Evolutionary conservation across 2,113 vertebrate species (phyloP).

Genomic region (Speoplatyrhinus poulsoni): DNA sequence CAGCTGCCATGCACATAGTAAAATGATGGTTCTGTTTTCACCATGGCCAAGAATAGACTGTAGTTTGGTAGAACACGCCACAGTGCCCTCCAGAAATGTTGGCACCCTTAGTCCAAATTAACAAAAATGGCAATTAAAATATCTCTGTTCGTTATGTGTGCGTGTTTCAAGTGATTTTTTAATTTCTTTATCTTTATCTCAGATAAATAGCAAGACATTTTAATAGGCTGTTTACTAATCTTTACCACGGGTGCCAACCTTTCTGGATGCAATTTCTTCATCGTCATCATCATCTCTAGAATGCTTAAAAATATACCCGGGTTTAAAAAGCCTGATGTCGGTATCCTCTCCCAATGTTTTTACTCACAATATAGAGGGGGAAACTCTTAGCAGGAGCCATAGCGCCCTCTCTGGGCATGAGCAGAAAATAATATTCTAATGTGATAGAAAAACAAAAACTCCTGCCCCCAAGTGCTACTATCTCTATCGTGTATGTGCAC

Average conservation of each 20-base stretch:
- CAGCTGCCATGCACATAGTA: no score
- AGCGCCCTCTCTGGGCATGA: slow-evolving; percentile 66
- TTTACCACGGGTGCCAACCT: no score
- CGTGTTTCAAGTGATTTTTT: no score
- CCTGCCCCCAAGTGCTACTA: background rate
- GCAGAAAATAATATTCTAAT: background rate
- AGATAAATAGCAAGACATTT: no score
- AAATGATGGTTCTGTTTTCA: background rate
- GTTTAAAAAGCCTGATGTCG: slow-evolving; percentile 8
- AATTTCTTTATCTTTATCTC: no score
- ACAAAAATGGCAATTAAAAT: no score
- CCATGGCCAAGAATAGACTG: background rate
- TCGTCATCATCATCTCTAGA: slow-evolving; percentile 4
- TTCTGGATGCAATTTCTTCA: background rate
- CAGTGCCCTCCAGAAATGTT: no score
- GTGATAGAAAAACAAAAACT: background rate
- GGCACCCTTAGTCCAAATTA: no score
- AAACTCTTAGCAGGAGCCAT: slow-evolving; percentile 48
- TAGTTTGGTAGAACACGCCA: background rate
- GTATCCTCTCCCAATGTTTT: slow-evolving; percentile 13
- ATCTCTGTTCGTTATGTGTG: no score
- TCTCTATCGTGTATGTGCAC: background rate
- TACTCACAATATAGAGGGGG: slow-evolving; percentile 19
- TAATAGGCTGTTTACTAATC: no score
- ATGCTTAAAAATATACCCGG: background rate